A percentile compares a stretch with the other conserved stretches of the same genome.
Evolutionary conservation across 2,888 invertebrate species (phyloP).

Genomic region (Clunio marinus): DNA sequence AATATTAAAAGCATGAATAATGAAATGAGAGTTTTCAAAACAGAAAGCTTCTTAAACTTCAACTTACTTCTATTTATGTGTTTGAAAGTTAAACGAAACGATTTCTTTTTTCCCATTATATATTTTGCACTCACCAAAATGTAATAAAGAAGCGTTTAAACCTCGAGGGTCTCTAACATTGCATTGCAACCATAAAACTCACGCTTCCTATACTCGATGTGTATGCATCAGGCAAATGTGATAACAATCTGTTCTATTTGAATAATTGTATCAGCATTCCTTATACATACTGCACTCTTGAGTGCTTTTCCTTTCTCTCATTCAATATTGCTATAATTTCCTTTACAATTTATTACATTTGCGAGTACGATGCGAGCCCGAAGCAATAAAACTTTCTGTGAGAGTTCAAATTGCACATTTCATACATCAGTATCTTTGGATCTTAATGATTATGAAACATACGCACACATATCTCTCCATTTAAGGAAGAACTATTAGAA

Average conservation of each 20-base stretch:
- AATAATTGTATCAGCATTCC: slow-evolving; percentile 19
- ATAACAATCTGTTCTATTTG: slow-evolving; percentile 24
- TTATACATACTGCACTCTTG: slow-evolving; percentile 13
- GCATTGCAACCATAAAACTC: slow-evolving; percentile 1
- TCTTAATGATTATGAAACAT: slow-evolving; percentile 23
- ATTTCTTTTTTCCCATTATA: too few species aligned
- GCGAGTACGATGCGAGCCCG: slow-evolving; percentile 17
- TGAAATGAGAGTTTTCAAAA: too few species aligned
- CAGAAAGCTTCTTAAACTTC: too few species aligned
- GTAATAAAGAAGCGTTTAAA: neutral
- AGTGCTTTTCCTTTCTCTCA: slow-evolving; percentile 13
- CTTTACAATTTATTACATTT: slow-evolving; percentile 27
- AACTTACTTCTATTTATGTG: too few species aligned
- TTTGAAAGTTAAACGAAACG: too few species aligned
- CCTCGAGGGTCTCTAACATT: slow-evolving; percentile 11
- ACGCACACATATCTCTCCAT: too few species aligned
- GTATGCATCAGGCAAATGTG: neutral
- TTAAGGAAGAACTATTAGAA: too few species aligned
- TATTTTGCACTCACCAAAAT: neutral
- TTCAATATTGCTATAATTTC: slow-evolving; percentile 1
- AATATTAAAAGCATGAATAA: too few species aligned
- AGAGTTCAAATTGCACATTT: slow-evolving; percentile 31
- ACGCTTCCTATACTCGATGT: neutral
- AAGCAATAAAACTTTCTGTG: slow-evolving; percentile 33
- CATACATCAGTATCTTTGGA: slow-evolving; percentile 18